Percentiles rank a stretch among this genome's conserved stretches.
Evolutionary conservation across 2,113 vertebrate species (phyloP).

Genomic region (Lagenorhynchus albirostris): DNA sequence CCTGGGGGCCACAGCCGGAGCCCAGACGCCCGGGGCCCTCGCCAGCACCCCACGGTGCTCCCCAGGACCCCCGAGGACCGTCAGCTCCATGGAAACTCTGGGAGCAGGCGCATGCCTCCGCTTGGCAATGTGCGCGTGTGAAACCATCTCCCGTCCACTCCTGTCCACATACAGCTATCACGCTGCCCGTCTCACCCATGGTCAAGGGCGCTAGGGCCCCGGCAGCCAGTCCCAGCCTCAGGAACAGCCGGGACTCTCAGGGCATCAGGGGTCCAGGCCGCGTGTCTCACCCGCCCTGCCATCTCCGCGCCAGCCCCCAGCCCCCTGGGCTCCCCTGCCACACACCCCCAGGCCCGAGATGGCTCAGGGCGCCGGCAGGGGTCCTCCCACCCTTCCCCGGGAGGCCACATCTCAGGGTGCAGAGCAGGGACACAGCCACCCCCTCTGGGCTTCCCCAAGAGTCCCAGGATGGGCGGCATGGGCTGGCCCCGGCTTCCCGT

Average conservation of each 20-base stretch:
- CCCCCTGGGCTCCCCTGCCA: background rate
- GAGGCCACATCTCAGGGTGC: background rate
- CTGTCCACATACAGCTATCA: accelerated
- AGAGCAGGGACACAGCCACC: background rate
- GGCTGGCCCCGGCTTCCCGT: background rate
- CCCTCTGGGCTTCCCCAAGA: background rate
- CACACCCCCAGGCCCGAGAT: background rate
- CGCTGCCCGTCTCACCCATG: background rate
- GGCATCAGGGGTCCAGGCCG: accelerated
- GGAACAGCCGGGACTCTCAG: background rate
- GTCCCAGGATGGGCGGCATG: background rate
- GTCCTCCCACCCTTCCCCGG: background rate
- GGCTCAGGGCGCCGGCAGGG: background rate
- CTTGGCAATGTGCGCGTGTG: accelerated
- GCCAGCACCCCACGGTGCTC: too few species aligned
- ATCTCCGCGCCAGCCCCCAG: accelerated
- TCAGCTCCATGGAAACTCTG: background rate
- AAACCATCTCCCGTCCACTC: background rate
- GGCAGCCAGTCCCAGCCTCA: background rate
- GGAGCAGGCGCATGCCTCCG: background rate
- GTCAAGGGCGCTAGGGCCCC: background rate
- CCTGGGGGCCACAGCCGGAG: background rate
- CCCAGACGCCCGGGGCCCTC: background rate
- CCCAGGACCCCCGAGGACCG: background rate
- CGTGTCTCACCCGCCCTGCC: accelerated